Conservation (phyloP, 2,888 invertebrate genomes). For the Drosophila mimica region DNA sequence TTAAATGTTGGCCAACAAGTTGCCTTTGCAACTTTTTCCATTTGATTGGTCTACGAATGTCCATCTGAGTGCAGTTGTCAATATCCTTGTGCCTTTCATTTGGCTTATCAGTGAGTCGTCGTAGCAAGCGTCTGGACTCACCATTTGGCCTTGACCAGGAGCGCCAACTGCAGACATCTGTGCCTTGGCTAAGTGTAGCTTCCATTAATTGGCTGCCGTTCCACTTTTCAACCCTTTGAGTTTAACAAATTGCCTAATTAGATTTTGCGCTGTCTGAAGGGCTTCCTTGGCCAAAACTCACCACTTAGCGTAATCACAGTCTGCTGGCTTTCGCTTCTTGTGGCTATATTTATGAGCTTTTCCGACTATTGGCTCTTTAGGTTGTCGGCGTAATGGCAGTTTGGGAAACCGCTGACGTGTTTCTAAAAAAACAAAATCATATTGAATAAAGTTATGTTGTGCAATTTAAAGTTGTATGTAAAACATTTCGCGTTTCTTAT, state of each 20-base stretch:
- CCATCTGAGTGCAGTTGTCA: constrained; percentile 26
- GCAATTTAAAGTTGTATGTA: constrained; percentile 20
- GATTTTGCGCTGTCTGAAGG: neutral
- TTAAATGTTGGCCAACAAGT: constrained; percentile 37
- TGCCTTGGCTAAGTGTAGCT: constrained; percentile 7
- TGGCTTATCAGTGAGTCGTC: constrained; percentile 39
- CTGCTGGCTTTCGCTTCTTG: constrained; percentile 10
- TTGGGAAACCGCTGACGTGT: constrained; percentile 22
- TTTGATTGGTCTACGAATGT: constrained; percentile 39
- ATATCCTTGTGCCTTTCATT: constrained; percentile 36
- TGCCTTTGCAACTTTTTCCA: constrained; percentile 31
- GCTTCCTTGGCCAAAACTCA: neutral
- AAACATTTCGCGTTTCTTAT: constrained; percentile 31
- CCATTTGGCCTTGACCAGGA: constrained; percentile 27
- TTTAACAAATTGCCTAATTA: constrained; percentile 33
- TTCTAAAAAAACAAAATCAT: neutral
- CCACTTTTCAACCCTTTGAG: constrained; percentile 36
- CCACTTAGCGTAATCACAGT: constrained; percentile 52
- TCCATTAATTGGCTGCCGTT: constrained; percentile 47
- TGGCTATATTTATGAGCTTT: constrained; percentile 13
- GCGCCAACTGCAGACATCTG: constrained; percentile 38
- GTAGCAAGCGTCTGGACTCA: constrained; percentile 36
- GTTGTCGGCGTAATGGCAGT: constrained; percentile 26
- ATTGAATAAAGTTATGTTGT: neutral
- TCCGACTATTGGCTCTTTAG: constrained; percentile 25